A percentile compares a stretch with the other conserved stretches of the same genome.
Evolutionary conservation across 92 coral and sea anemone genomes (phyloP).

Genomic region (Nematostella vectensis): DNA sequence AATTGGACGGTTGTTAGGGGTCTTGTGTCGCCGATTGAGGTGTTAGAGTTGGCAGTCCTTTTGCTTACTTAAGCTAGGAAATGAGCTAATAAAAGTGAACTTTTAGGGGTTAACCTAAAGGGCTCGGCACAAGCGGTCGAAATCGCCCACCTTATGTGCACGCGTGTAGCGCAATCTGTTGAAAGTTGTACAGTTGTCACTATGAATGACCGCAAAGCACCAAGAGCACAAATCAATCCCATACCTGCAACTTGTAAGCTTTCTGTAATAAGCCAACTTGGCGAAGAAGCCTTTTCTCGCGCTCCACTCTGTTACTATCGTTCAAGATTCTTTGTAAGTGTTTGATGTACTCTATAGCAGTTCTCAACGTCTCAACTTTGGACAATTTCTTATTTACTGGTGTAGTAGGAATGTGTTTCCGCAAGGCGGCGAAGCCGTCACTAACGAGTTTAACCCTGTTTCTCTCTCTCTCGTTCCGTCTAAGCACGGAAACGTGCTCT

Average conservation of each 20-base stretch:
- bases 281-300: constrained; percentile 51
- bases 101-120: too few species aligned
- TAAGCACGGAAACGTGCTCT: constrained; percentile 67
- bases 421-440: constrained; percentile 83
- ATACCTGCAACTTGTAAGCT: constrained; percentile 40
- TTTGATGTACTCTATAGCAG: constrained; percentile 86
- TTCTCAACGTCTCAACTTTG: constrained; percentile 83
- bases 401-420: constrained; percentile 68
- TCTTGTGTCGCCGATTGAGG: too few species aligned
- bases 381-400: constrained; percentile 92
- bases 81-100: too few species aligned
- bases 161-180: too few species aligned
- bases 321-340: constrained; percentile 71
- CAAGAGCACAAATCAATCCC: too few species aligned
- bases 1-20: too few species aligned
- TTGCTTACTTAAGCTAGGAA: too few species aligned
- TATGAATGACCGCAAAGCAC: too few species aligned
- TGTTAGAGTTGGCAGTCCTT: too few species aligned
- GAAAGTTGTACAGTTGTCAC: too few species aligned
- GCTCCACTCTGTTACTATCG: constrained; percentile 67
- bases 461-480: constrained; percentile 89
- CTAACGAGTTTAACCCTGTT: constrained; percentile 90
- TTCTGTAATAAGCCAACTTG: constrained; percentile 70
- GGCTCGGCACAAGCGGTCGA: too few species aligned
- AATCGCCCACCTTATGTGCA: too few species aligned